These are phyloP conservation scores for Drosophila niveifrons DNA, from an alignment of 2,888 invertebrate species.

Conservation along the genomic window DNA sequence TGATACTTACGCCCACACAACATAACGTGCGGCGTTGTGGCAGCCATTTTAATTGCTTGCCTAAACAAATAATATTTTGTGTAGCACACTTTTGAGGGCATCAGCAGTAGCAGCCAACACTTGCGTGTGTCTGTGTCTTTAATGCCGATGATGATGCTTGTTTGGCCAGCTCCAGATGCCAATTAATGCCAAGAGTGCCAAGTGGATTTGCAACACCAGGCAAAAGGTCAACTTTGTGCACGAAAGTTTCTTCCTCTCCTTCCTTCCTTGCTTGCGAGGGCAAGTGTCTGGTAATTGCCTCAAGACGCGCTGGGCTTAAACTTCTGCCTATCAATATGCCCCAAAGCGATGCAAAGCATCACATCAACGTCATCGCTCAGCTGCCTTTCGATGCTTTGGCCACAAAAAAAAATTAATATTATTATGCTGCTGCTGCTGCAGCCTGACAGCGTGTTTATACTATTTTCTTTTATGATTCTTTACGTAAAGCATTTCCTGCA, in stretches of 20 bases:
- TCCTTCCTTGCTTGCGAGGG: background rate
- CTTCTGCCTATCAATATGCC: slow-evolving; percentile 67
- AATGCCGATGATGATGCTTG: slow-evolving; percentile 19
- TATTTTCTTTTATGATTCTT: slow-evolving; percentile 29
- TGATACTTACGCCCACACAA: slow-evolving; percentile 18
- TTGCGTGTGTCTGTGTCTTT: slow-evolving; percentile 35
- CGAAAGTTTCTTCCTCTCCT: slow-evolving; percentile 20
- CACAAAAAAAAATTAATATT: slow-evolving; percentile 50
- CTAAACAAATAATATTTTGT: slow-evolving; percentile 78
- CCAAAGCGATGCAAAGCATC: slow-evolving; percentile 27
- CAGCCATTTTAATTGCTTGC: slow-evolving; percentile 76
- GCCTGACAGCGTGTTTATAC: slow-evolving; percentile 40
- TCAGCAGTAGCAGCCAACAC: slow-evolving; percentile 21
- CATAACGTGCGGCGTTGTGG: slow-evolving; percentile 39
- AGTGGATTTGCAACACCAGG: slow-evolving; percentile 38
- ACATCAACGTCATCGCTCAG: slow-evolving; percentile 37
- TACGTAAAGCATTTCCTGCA: slow-evolving; percentile 22
- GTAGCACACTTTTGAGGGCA: slow-evolving; percentile 57
- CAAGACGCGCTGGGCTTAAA: slow-evolving; percentile 34
- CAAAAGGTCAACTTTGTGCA: slow-evolving; percentile 35
- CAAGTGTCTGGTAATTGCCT: slow-evolving; percentile 57
- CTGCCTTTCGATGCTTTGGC: slow-evolving; percentile 22
- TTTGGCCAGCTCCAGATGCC: slow-evolving; percentile 36
- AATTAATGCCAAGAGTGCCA: slow-evolving; percentile 66
- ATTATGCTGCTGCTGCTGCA: slow-evolving; percentile 27